Base-by-base conservation (phyloP, 2,888 invertebrate species). In the Sceliomorpha sp. region DNA sequence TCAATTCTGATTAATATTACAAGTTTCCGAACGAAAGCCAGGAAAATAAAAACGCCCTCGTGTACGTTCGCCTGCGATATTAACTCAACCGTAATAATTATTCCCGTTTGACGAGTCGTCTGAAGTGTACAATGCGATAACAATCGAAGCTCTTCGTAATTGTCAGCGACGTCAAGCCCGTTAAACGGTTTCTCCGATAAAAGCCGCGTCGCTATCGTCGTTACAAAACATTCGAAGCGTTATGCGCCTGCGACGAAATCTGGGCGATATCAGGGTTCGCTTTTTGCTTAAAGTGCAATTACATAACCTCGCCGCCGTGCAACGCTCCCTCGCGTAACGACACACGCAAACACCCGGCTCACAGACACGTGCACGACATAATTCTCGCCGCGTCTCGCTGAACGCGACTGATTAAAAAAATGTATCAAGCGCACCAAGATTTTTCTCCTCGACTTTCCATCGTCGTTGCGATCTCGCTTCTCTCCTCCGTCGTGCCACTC, bases 201-300 rank as follows among this genome's bases (percentile, higher is more conserved):
- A 20, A 20, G n/a, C n/a, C n/a, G 2, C 20, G 20, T 4, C 20
- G 20, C 20, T 20, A 20, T 20, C 20, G 5, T 20, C 20, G 5
- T 20, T 20, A 20, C 20, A 20, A 20, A 4, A 20, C 20, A 20
- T 20, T 20, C 5, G 20, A 5, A 20, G 20, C 20, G 5, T 20
- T 20, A 20, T 5, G 5, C 20, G 5, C 31, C 29, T 27, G 42
- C 60, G 34, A 56, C 45, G 40, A 47, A 69, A 60, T 64, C 60
- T 53, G 37, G 44, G 48, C 51, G 59, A 53, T 53, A 55, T 56
- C 55, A 55, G 63, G 63, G 55, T 60, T 64, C 64, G 59, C 45
- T 56, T 56, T 64, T 58, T 56, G 44, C 47, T 45, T 51, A 66
- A 70, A 66, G 58, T 53, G 58, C 56, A 66, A 70, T 70, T 70